These are phyloP conservation scores for Hirtodrosophila histrioides DNA, from an alignment of 2,888 invertebrate species.

Conservation along the genomic window DNA sequence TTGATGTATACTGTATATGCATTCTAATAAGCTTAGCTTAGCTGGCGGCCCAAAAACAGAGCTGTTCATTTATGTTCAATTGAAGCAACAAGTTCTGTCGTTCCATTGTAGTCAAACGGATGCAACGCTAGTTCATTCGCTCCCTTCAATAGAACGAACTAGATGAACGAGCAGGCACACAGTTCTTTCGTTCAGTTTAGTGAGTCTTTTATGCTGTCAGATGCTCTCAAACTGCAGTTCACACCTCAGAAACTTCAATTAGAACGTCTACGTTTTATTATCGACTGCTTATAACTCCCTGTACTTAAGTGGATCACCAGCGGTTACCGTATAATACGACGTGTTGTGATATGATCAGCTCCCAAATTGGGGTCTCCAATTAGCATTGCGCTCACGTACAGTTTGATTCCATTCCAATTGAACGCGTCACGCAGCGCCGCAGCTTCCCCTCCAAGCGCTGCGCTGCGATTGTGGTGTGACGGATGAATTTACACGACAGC, in stretches of 20 bases:
- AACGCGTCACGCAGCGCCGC: conserved; percentile 39
- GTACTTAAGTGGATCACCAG: conserved; percentile 43
- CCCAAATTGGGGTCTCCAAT: conserved; percentile 47
- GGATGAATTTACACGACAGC: conserved; percentile 56
- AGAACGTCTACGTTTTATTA: conserved; percentile 49
- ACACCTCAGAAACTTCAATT: conserved; percentile 36
- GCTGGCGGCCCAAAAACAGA: too few relatives aligned
- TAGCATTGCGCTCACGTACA: conserved; percentile 61
- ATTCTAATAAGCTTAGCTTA: too few relatives aligned
- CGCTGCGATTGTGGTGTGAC: conserved; percentile 31
- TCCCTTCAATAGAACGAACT: too few relatives aligned
- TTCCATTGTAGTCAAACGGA: too few relatives aligned
- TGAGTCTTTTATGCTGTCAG: too few relatives aligned
- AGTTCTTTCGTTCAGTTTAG: too few relatives aligned
- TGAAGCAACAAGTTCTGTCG: too few relatives aligned
- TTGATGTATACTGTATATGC: too few relatives aligned
- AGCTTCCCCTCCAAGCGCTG: conserved; percentile 14
- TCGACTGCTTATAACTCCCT: conserved; percentile 52
- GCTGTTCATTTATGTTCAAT: too few relatives aligned
- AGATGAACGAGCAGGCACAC: too few relatives aligned
- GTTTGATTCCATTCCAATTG: conserved; percentile 37
- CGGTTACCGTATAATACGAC: not conserved
- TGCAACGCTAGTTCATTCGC: too few relatives aligned
- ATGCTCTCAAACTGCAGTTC: not conserved
- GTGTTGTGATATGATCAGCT: conserved; percentile 39